Base-by-base conservation (phyloP, 2,797 vertebrate genomes). In the Sebastes nivosus region DNA sequence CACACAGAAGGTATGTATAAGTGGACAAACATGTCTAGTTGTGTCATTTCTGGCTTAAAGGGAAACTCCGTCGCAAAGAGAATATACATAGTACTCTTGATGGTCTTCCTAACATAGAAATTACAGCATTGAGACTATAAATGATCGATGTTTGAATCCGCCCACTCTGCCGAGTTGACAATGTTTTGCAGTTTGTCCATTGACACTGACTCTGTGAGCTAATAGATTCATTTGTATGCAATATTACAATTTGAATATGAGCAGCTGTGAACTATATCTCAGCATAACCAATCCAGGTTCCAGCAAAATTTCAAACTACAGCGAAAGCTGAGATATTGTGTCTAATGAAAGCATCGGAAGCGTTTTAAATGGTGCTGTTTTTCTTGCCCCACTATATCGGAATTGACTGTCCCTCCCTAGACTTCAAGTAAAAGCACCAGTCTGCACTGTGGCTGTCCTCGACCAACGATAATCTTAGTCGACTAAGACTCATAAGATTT, bases 1-100 rank as follows among this genome's bases (percentile, higher is more conserved):
- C 92, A 99, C 98, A 85, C 98, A 99, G 86, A 99, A 99, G 97
- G 98, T 99, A 87, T 13, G 85, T 69, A 52, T 71, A 2, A 2
- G 20, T 6, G 9, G 32, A 80, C 22, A 30, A 22, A 5, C 1
- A 4, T 24, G 12, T 57, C 7, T 11, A 32, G 2, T 30, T 59
- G 11, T 59, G 6, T 38, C 1, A 5, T 13, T 59, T 70, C 4
- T 75, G 18, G 18, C 42, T 65, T 29, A 1, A 67, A 42, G 3
- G 11, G 20, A 65, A 55, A 29, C 5, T 12, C n/a, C 2, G 25
- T 68, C 4, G 12, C 32, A 76, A 38, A 52, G 25, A 25, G 6
- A 30, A 29, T 29, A 54, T 14, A 55, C 13, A 16, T 22, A 30
- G 7, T 66, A 12, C n/a, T 46, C 18, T 14, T 54, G 11, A 12